A percentile compares a stretch with the other conserved stretches of the same genome.
phyloP scores from a whole-genome alignment of 1,140 invertebrate genomes.

The Scylla paramamosain region DNA sequence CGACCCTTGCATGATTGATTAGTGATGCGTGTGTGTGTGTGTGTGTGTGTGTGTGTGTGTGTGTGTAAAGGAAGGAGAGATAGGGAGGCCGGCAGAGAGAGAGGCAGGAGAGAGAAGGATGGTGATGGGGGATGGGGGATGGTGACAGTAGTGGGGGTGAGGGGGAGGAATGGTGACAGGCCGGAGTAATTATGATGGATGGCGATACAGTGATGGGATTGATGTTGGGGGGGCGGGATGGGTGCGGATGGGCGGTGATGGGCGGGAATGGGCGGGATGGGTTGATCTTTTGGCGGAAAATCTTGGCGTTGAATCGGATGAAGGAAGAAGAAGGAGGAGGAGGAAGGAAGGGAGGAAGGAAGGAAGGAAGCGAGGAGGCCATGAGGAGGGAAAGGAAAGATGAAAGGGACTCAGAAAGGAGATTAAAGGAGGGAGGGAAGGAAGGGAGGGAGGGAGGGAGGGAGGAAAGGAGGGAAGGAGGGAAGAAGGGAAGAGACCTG shows the following conservation, averaged over 20 bases:
- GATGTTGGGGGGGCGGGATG: not conserved
- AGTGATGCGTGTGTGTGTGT: constrained; percentile 7
- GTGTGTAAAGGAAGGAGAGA: too few species aligned
- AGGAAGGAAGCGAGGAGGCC: not conserved
- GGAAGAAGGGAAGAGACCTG: not conserved
- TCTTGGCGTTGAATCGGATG: not conserved
- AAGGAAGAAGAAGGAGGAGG: not conserved
- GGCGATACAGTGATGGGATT: not conserved
- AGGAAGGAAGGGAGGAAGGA: not conserved
- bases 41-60: too few species aligned
- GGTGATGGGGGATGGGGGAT: not conserved
- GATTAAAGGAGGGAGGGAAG: too few species aligned
- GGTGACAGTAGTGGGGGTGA: not conserved
- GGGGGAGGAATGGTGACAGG: not conserved
- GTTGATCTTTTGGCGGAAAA: not conserved
- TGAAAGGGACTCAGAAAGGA: not conserved
- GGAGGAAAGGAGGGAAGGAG: not conserved
- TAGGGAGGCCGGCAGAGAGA: too few species aligned
- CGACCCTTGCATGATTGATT: not conserved
- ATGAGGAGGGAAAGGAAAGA: not conserved
- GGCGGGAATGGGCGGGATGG: not conserved
- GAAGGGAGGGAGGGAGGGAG: not conserved
- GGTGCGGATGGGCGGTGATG: not conserved
- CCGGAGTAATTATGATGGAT: not conserved
- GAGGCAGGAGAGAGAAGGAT: not conserved